Conservation (phyloP, 2,113 vertebrate genomes). For the Amphiprion ocellaris region DNA sequence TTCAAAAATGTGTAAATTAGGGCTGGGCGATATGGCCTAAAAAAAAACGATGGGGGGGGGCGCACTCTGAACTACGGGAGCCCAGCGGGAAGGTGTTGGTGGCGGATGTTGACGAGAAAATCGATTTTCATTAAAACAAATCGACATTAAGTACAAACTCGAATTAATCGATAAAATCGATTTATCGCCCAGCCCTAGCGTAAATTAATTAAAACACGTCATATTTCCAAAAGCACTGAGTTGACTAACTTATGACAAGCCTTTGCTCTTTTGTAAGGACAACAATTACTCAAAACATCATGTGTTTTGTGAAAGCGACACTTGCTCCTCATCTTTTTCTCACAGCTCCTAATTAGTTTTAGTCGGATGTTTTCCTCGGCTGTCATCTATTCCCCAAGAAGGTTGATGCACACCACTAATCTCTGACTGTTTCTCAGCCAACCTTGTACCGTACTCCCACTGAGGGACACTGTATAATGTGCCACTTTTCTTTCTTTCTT, state of each 20-base stretch:
- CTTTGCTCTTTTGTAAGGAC: neutral
- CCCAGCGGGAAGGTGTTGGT: too few relatives aligned
- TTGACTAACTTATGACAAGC: too few relatives aligned
- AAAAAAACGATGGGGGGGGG: too few relatives aligned
- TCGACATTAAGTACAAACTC: too few relatives aligned
- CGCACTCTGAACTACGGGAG: too few relatives aligned
- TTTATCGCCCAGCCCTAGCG: too few relatives aligned
- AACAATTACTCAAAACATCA: neutral
- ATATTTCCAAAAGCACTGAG: neutral
- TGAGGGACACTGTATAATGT: neutral
- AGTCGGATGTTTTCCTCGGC: slow-evolving; percentile 23
- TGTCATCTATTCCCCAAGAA: slow-evolving; percentile 21
- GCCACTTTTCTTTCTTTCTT: slow-evolving; percentile 1
- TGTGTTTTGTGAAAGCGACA: neutral
- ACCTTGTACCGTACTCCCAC: slow-evolving; percentile 7
- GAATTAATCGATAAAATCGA: too few relatives aligned
- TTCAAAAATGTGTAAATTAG: too few relatives aligned
- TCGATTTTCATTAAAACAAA: too few relatives aligned
- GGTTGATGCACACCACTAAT: neutral
- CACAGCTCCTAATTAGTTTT: slow-evolving; percentile 28
- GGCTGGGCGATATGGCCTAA: too few relatives aligned
- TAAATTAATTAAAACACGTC: neutral
- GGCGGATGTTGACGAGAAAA: too few relatives aligned
- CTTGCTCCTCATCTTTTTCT: slow-evolving; percentile 14
- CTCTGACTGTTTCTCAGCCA: neutral